Base-by-base conservation (phyloP, 2,113 vertebrate species). In the Megaleporinus macrocephalus region DNA sequence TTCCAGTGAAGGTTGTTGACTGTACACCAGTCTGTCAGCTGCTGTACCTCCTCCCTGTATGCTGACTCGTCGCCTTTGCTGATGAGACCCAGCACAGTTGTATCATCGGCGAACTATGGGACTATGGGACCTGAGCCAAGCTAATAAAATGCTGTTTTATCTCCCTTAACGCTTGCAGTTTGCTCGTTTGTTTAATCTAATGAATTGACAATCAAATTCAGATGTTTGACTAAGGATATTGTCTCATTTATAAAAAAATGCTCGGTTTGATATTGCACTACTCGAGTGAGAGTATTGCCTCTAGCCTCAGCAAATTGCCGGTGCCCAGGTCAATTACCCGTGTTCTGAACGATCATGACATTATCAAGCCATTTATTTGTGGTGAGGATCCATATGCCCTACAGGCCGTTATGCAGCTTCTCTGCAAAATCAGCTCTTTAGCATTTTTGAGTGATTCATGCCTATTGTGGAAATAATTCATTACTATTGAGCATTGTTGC, bases 281-380 rank as follows among this genome's bases (percentile, higher is more conserved):
- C 81, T 86, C 76, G 49, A 74, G 82, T 41, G 68, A 26, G 77
- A 80, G 88, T 79, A 1, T 36, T 79, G 86, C 85, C 81, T 78
- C 65, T 14, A 78, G 80, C 80, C 27, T 61, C 49, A 79, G 88
- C 81, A 84, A 82, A 87, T 89, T 51, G 86, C 80, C 75, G 81
- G 74, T 53, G 84, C 86, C 85, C 87, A 81, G 89, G 93, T 92
- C 91, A 92, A 90, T 92, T 90, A 89, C 87, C 83, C 85, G 81
- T 88, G 71, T 85, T 87, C 76, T 78, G 83, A 87, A 89, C 81
- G 84, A 91, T 92, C 90, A 89, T 87, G 90, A 89, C 85, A 90
- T 91, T 89, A 92, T 90, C 87, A 89, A 83, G 86, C 41, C 88
- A 85, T 91, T 93, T 90, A 91, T 91, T 90, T 90, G 88, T 87